Percentiles rank a stretch among this genome's conserved stretches.
These are phyloP conservation scores for Enhydra lutris DNA, from an alignment of 2,113 vertebrate genomes.

Conservation along the genomic window DNA sequence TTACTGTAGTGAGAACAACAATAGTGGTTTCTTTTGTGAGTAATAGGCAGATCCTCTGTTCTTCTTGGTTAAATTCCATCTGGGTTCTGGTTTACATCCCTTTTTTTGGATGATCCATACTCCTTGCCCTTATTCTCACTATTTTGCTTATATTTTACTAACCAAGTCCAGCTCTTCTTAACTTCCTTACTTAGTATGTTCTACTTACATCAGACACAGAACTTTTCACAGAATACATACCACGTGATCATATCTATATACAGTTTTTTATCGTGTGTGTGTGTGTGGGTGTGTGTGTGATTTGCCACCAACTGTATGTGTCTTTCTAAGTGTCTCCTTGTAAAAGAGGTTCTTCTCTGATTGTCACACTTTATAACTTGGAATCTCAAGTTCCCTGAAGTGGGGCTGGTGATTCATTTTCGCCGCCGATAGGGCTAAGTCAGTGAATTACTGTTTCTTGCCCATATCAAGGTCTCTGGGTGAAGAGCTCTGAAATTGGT, in stretches of 20 bases:
- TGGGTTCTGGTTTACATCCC: not conserved
- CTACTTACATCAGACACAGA: not conserved
- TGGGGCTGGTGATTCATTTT: not conserved
- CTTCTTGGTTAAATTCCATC: not conserved
- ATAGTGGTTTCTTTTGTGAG: not conserved
- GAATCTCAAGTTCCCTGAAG: not conserved
- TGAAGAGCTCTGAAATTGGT: not conserved
- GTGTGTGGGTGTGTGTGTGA: not conserved
- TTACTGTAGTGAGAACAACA: not conserved
- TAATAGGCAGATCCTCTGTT: not conserved
- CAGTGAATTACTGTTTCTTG: not conserved
- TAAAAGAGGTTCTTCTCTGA: not conserved
- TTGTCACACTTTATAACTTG: not conserved
- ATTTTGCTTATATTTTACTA: not conserved
- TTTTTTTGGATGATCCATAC: not conserved
- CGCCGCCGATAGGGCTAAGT: not conserved
- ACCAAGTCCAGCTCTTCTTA: not conserved
- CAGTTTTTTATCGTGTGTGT: not conserved
- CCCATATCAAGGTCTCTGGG: not conserved
- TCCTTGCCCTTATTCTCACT: not conserved
- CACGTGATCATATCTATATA: not conserved
- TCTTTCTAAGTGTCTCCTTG: not conserved
- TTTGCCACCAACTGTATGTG: not conserved
- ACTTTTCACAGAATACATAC: not conserved
- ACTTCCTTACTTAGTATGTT: not conserved